phyloP scores from a whole-genome alignment of 2,888 invertebrate species.

The Argyresthia albistria region DNA sequence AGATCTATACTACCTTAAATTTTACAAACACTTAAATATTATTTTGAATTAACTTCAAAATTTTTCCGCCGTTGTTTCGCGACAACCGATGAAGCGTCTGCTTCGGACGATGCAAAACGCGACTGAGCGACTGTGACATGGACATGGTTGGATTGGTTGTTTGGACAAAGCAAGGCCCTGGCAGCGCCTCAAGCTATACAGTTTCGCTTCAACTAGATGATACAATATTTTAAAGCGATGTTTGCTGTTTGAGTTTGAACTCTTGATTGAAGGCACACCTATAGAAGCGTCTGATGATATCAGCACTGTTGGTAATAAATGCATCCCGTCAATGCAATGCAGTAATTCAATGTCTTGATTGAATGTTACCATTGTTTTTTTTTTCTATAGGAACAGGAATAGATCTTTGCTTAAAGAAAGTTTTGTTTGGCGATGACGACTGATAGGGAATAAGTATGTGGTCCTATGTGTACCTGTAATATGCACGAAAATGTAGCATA shows the following conservation, averaged over 20 bases:
- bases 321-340: neutral
- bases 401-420: too few relatives aligned
- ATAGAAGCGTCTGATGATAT: neutral
- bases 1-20: neutral
- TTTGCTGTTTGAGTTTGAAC: neutral
- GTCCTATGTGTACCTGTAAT: too few relatives aligned
- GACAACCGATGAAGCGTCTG: neutral
- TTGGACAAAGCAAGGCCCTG: neutral
- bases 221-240: neutral
- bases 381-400: neutral
- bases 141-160: too few relatives aligned
- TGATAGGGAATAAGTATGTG: too few relatives aligned
- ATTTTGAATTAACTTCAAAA: neutral
- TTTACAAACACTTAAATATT: neutral
- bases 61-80: neutral
- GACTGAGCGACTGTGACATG: neutral
- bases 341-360: neutral
- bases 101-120: neutral
- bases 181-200: constrained; percentile 28
- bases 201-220: neutral
- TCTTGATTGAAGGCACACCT: neutral
- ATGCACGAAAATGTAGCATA: too few relatives aligned
- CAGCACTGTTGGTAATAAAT: neutral
- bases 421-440: too few relatives aligned
- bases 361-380: neutral